Evolutionary conservation across 2,113 vertebrate species (phyloP), one percentile per base, ranked within the genome.

Genomic region (Echinops telfairi): DNA sequence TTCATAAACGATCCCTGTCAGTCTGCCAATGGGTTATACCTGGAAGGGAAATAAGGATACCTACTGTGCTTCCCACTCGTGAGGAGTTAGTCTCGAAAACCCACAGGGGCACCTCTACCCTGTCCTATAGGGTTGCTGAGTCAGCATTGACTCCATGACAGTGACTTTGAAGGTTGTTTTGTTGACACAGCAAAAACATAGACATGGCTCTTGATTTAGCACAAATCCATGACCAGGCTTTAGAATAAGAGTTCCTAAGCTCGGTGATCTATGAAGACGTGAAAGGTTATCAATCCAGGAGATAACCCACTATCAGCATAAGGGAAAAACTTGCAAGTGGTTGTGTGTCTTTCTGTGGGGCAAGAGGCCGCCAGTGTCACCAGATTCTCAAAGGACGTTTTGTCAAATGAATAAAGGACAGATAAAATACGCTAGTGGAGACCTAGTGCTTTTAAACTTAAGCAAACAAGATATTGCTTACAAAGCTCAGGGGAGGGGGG

Each of bases 381-480:
- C 2, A 62, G 75, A 66, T 83, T 92, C 75, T 88, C 66, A 58
- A 83, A 92, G 15, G 33, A 70, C 27, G 1, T 2, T 91, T 3
- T 73, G 23, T 91, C 33, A 85, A 85, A 87, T 53, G 57, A 87
- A 87, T 70, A 78, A 71, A 60, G 47, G 90, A 83, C 23, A 75
- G 81, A 80, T 31, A 85, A 79, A 89, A 93, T 31, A 78, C 75
- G 85, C 88, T 53, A 20, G 8, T 68, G 86, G 70, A 83, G 23
- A 36, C 62, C 68, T 57, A 94, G n/a, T 76, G 7, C 71, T 38
- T 78, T 90, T 53, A 53, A 53, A 53, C 12, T 53, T 53, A 53
- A 79, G 47, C 83, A 88, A 70, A 17, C 11, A 92, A 86, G 36
- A 80, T 64, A 33, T 71, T 96, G 62, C 16, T 94, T 94, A 81